phyloP scores from a whole-genome alignment of 2,797 vertebrate species.

The Australoheros facetus region DNA sequence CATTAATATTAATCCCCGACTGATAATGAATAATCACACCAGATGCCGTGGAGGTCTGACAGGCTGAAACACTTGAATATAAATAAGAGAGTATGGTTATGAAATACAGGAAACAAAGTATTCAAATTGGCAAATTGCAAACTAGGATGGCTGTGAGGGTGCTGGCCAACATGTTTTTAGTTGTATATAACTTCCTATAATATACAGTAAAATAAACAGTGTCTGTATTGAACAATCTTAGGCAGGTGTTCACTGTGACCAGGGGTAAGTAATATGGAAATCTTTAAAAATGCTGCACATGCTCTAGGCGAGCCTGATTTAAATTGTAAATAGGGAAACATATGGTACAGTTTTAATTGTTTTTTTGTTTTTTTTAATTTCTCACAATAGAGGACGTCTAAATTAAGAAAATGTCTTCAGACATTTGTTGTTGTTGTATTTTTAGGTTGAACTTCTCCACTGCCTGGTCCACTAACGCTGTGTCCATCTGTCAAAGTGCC shows the following conservation, averaged over 20 bases:
- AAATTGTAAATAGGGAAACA: not conserved
- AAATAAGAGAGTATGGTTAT: not conserved
- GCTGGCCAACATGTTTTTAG: not conserved
- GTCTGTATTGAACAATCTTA: not conserved
- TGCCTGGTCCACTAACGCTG: constrained; percentile 88
- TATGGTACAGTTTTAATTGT: not conserved
- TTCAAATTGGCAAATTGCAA: not conserved
- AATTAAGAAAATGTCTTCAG: not conserved
- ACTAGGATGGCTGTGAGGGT: not conserved
- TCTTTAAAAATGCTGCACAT: not conserved
- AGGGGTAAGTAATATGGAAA: not conserved
- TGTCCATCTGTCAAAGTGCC: constrained; percentile 87
- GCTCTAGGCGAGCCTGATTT: not conserved
- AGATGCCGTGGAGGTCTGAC: not conserved
- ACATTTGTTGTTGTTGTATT: not conserved
- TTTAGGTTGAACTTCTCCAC: constrained; percentile 91
- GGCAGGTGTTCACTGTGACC: not conserved
- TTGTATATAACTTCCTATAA: not conserved
- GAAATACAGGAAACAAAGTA: not conserved
- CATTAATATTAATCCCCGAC: not conserved
- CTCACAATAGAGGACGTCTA: not conserved
- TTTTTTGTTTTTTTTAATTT: not conserved
- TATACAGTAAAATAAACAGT: not conserved
- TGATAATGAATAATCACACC: not conserved
- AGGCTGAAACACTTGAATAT: not conserved